These are phyloP conservation scores for Botia kubotai DNA, from an alignment of 2,797 vertebrate genomes.

Conservation along the genomic window DNA sequence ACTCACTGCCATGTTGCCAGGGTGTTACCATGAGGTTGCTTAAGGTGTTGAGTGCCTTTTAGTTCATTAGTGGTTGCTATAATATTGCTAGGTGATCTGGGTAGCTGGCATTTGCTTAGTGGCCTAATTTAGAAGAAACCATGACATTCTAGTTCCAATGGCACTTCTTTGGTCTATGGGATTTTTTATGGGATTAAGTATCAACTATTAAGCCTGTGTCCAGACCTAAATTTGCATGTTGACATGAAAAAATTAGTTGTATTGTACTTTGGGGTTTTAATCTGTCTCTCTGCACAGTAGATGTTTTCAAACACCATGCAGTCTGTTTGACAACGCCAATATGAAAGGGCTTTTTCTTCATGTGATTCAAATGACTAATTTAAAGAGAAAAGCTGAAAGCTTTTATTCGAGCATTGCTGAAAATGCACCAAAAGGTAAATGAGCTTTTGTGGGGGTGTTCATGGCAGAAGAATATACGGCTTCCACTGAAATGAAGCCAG, in stretches of 20 bases:
- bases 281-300: slow-evolving; percentile 41
- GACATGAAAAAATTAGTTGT: slow-evolving; percentile 47
- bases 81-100: no score
- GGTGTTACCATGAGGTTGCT: no score
- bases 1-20: no score
- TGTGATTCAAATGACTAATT: slow-evolving; percentile 51
- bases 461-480: slow-evolving; percentile 39
- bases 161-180: no score
- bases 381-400: slow-evolving; percentile 37
- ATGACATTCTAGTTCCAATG: no score
- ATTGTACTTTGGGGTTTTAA: slow-evolving; percentile 52
- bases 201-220: slow-evolving; percentile 22
- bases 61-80: no score
- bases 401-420: slow-evolving; percentile 26
- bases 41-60: no score
- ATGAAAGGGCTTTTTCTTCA: slow-evolving; percentile 23
- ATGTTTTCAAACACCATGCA: slow-evolving; percentile 45
- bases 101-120: no score
- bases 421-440: slow-evolving; percentile 42
- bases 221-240: slow-evolving; percentile 29
- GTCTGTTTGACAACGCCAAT: slow-evolving; percentile 54
- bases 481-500: slow-evolving; percentile 53
- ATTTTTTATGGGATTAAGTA: no score
- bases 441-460: slow-evolving; percentile 38
- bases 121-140: no score